Conservation (phyloP, 2,113 vertebrate species). For the Proterorhinus semilunaris region DNA sequence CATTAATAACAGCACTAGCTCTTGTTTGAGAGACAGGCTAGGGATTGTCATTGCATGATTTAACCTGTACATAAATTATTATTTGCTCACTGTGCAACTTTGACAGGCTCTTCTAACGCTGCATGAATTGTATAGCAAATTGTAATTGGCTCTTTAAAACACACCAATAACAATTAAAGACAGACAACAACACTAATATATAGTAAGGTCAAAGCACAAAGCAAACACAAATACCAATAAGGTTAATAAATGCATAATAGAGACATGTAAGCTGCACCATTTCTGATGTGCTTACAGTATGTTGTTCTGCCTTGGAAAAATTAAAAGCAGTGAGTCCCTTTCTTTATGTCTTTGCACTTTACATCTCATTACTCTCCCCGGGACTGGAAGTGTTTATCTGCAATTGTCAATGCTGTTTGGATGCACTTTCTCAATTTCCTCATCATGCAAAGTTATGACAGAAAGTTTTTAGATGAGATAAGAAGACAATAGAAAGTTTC, state of each 20-base stretch:
- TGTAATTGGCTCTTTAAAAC: no score
- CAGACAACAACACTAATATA: no score
- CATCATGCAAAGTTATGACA: conserved; percentile 3
- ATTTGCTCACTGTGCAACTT: no score
- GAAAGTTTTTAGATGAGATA: conserved; percentile 12
- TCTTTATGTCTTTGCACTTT: conserved; percentile 13
- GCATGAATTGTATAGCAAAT: no score
- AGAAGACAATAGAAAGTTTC: conserved; percentile 12
- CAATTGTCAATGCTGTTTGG: conserved; percentile 19
- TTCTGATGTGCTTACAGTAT: conserved; percentile 3
- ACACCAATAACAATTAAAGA: no score
- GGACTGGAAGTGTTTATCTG: conserved; percentile 24
- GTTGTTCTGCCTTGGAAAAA: conserved; percentile 4
- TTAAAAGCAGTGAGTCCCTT: conserved; percentile 10
- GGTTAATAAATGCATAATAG: neutral
- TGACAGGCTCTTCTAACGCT: no score
- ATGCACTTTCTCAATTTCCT: conserved; percentile 8
- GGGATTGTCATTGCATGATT: no score
- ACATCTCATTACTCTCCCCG: conserved; percentile 8
- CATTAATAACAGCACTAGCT: no score
- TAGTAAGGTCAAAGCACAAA: neutral
- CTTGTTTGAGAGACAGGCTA: no score
- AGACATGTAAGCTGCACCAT: neutral
- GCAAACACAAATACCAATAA: conserved; percentile 6
- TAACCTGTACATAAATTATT: no score